These are phyloP conservation scores for Uria aalge DNA, from an alignment of 2,113 vertebrate species.

Conservation along the genomic window DNA sequence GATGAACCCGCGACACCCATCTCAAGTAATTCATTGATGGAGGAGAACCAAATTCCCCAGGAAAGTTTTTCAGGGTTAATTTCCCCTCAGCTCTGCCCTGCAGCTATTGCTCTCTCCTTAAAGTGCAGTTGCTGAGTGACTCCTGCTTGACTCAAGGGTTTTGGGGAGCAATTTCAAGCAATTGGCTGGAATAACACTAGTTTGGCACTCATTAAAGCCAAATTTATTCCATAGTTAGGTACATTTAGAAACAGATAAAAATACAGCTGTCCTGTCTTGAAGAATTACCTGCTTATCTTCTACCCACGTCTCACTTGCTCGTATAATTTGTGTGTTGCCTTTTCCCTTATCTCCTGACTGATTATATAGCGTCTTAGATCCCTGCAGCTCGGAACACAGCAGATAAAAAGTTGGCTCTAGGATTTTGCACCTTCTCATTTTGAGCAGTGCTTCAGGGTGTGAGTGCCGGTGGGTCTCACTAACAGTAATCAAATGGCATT, in stretches of 20 bases:
- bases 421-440: not conserved
- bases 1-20: not conserved
- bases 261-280: not conserved
- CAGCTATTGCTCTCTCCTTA: not conserved
- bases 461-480: not conserved
- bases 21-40: not conserved
- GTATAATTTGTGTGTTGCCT: not conserved
- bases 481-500: not conserved
- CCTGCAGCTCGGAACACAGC: not conserved
- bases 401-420: not conserved
- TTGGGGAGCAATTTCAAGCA: not conserved
- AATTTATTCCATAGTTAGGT: not conserved
- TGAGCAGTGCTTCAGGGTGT: not conserved
- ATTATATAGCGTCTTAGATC: not conserved
- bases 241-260: not conserved
- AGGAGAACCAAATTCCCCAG: not conserved
- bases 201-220: not conserved
- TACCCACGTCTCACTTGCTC: not conserved
- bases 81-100: not conserved
- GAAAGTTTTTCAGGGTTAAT: not conserved
- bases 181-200: not conserved
- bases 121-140: not conserved
- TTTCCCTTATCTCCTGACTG: not conserved
- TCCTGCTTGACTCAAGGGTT: not conserved
- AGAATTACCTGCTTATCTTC: not conserved